phyloP scores from a whole-genome alignment of 2,113 vertebrate genomes.

The Atherinomorus stipes region DNA sequence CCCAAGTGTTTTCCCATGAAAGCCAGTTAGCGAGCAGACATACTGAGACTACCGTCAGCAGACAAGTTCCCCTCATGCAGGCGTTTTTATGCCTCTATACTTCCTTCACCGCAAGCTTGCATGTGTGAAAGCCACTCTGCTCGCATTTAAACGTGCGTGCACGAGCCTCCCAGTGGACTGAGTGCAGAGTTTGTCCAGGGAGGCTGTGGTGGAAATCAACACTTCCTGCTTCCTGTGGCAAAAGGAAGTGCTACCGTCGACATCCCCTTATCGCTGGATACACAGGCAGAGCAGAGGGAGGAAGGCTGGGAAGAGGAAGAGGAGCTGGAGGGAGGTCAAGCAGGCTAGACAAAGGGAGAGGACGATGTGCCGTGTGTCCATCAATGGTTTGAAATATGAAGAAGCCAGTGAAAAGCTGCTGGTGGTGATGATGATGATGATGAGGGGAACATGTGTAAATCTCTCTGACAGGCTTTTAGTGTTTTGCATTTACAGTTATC shows the following conservation, averaged over 20 bases:
- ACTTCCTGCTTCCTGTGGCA: constrained; percentile 80
- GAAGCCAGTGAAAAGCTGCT: background rate
- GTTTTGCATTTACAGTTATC: background rate
- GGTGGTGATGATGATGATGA: background rate
- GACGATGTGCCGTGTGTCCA: constrained; percentile 3
- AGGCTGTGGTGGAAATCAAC: constrained; percentile 68
- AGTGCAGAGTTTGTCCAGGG: constrained; percentile 49
- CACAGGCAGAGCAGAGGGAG: constrained; percentile 69
- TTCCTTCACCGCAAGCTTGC: background rate
- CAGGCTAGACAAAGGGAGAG: constrained; percentile 52
- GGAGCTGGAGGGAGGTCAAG: constrained; percentile 28
- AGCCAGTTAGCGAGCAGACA: constrained; percentile 32
- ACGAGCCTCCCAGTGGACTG: constrained; percentile 47
- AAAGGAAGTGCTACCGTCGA: constrained; percentile 80
- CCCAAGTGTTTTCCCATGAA: constrained; percentile 74
- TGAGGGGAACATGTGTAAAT: constrained; percentile 3
- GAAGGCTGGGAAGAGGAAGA: constrained; percentile 57
- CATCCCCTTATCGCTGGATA: constrained; percentile 78
- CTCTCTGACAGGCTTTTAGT: background rate
- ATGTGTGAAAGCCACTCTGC: background rate
- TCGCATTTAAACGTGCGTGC: background rate
- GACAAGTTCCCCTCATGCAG: constrained; percentile 45
- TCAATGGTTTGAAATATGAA: background rate
- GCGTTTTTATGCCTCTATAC: background rate
- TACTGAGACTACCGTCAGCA: constrained; percentile 52